Evolutionary conservation across 1,140 invertebrate species (phyloP).

Genomic region (Chrysomallon squamiferum): DNA sequence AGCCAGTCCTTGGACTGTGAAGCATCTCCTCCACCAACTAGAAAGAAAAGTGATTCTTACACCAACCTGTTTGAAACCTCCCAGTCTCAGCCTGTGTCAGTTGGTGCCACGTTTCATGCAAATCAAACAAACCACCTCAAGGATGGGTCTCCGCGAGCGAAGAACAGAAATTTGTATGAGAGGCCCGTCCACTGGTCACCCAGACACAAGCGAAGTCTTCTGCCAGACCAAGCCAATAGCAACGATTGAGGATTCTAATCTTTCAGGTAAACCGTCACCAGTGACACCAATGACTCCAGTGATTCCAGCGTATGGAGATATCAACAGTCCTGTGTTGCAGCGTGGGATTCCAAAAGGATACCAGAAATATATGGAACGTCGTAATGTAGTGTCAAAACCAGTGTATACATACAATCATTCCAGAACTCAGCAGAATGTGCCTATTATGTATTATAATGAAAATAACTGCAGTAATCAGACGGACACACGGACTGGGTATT

Average conservation of each 20-base stretch:
- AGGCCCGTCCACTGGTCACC: constrained; percentile 13
- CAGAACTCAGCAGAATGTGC: too few species aligned
- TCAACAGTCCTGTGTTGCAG: constrained; percentile 44
- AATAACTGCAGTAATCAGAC: too few species aligned
- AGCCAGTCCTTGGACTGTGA: constrained; percentile 82
- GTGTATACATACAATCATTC: too few species aligned
- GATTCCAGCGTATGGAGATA: constrained; percentile 16
- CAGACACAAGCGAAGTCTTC: constrained; percentile 10
- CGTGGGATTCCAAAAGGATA: constrained; percentile 11
- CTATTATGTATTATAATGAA: too few species aligned
- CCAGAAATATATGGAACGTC: constrained; percentile 1
- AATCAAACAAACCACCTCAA: constrained; percentile 17
- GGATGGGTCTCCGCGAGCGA: constrained; percentile 16
- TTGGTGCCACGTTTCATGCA: constrained; percentile 33
- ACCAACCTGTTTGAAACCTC: constrained; percentile 83
- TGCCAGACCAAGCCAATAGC: constrained; percentile 36
- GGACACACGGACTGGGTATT: too few species aligned
- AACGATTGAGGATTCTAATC: constrained; percentile 41
- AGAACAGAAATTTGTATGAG: constrained; percentile 12
- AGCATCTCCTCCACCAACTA: constrained; percentile 77
- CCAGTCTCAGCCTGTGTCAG: constrained; percentile 21
- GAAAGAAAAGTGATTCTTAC: constrained; percentile 82
- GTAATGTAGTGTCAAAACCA: too few species aligned
- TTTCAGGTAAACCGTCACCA: neutral
- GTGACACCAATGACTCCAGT: constrained; percentile 13